Evolutionary conservation across 2,113 vertebrate genomes (phyloP), one percentile per base, ranked within the genome.

Genomic region (Myrmophylax atrothorax): DNA sequence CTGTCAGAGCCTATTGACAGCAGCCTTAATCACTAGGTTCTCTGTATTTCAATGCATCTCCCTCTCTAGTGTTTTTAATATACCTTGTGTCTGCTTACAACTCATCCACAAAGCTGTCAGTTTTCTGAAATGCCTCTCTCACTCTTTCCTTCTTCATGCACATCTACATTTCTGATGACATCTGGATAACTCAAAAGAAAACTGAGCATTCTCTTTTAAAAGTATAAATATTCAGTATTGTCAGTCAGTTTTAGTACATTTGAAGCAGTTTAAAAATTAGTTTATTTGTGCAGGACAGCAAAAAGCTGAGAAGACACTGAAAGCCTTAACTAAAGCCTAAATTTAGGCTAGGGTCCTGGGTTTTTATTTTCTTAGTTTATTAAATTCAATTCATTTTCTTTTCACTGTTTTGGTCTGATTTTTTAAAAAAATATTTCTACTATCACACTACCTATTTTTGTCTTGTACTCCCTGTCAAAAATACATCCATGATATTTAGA

Each of bases 1-100:
- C 96, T 98, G 97, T 98, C 97, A 98, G 72, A 94, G 94, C 88
- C 81, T 96, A 97, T 96, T 96, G 96, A 92, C 91, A 94, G 95
- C 87, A 87, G n/a, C 70, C 95, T 98, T 98, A 97, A 97, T 98
- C 97, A 98, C 70, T 44, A n/a, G 73, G 59, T 97, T 97, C 81
- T 95, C 94, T 96, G 75, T 56, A 89, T 91, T 96, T 95, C 73
- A 2, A 4, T 89, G 49, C 82, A 90, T 92, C 58, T 74, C 7
- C 87, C 53, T 91, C 76, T 94, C 87, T 95, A 58, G 23, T 92
- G 78, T 93, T 96, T 97, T 97, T 96, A 96, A 96, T 89, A 78
- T 89, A 80, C 92, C 78, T 97, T 96, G 62, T 74, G 96, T 83
- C 52, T 91, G 77, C 78, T 98, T 97, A 96, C 75, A 98, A 94